phyloP scores from a whole-genome alignment of 2,113 vertebrate species.

The Glaucidium brasilianum region DNA sequence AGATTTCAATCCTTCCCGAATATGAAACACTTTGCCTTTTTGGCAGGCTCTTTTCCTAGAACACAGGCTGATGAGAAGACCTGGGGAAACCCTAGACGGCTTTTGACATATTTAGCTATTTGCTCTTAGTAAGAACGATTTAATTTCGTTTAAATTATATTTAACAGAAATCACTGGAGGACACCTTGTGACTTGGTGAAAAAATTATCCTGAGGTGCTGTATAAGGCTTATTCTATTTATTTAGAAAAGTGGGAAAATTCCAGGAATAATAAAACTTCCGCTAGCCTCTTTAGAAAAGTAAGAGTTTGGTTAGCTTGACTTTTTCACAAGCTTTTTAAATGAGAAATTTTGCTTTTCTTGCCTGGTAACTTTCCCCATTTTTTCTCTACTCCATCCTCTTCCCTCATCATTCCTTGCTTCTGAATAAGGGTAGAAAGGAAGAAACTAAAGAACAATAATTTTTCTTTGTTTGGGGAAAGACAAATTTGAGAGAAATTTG shows the following conservation, averaged over 20 bases:
- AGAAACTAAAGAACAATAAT: neutral
- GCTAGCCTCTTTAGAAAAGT: neutral
- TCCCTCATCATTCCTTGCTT: neutral
- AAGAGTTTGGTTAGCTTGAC: neutral
- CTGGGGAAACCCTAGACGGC: neutral
- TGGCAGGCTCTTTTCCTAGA: neutral
- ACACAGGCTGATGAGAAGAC: neutral
- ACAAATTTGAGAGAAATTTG: neutral
- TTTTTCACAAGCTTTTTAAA: neutral
- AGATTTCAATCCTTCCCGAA: neutral
- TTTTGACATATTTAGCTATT: neutral
- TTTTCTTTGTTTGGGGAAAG: neutral
- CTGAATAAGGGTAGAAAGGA: neutral
- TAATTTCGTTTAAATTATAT: neutral
- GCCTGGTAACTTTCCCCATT: neutral
- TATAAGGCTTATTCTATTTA: neutral
- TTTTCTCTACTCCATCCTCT: neutral
- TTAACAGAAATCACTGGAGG: neutral
- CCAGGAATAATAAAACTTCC: neutral
- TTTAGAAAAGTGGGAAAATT: neutral
- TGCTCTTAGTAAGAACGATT: neutral
- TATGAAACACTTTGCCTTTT: neutral
- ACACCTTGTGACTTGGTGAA: neutral
- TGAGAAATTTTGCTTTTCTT: neutral
- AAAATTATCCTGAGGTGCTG: neutral